Evolutionary conservation across 2,888 invertebrate genomes (phyloP).

Genomic region (Synergus japonicus): DNA sequence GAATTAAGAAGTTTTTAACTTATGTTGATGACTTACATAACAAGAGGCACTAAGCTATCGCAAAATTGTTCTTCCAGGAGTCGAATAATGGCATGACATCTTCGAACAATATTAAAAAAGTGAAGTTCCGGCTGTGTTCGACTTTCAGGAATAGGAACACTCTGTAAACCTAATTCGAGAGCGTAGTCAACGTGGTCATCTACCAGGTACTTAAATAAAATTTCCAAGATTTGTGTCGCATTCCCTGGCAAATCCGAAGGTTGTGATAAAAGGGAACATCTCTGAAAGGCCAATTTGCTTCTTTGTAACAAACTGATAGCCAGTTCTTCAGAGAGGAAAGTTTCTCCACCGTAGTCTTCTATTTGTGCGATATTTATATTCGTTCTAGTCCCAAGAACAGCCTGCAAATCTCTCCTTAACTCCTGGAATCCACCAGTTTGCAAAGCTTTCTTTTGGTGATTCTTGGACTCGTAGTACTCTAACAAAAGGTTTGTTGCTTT

Average conservation of each 20-base stretch:
- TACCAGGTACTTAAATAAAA: conserved; percentile 89
- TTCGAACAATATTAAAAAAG: conserved; percentile 95
- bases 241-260: conserved; percentile 87
- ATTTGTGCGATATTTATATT: conserved; percentile 96
- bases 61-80: conserved; percentile 95
- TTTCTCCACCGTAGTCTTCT: conserved; percentile 98
- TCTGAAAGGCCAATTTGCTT: conserved; percentile 91
- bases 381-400: conserved; percentile 92
- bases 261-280: conserved; percentile 91
- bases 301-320: conserved; percentile 94
- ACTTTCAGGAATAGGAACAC: conserved; percentile 93
- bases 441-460: conserved; percentile 96
- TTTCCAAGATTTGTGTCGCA: conserved; percentile 89
- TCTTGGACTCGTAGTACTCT: conserved; percentile 93
- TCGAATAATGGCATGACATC: conserved; percentile 95
- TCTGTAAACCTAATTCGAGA: conserved; percentile 93
- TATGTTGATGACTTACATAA: conserved; percentile 82
- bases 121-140: conserved; percentile 91
- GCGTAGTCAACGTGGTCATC: conserved; percentile 98
- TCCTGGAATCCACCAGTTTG: conserved; percentile 96
- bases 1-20: not conserved
- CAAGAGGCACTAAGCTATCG: conserved; percentile 92
- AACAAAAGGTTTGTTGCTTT: conserved; percentile 87
- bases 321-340: conserved; percentile 95
- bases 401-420: conserved; percentile 94